Percentiles rank a stretch among this genome's conserved stretches.
Evolutionary conservation across 2,113 vertebrate species (phyloP).

Genomic region (Garra rufa): DNA sequence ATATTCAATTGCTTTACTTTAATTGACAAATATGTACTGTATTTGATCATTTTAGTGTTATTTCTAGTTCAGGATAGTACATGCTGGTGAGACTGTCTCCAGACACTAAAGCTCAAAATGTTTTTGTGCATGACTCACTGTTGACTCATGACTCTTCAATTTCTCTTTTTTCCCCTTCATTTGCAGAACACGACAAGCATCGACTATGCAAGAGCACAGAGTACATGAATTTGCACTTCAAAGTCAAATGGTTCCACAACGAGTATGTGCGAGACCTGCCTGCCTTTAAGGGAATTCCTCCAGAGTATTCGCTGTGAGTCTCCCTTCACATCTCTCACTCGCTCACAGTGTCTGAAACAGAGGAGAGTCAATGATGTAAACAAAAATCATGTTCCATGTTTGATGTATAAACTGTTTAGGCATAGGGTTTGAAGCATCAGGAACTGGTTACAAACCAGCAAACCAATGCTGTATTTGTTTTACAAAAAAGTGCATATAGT

Average conservation of each 20-base stretch:
- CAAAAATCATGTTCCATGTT: neutral
- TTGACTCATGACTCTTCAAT: constrained; percentile 12
- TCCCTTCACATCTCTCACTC: neutral
- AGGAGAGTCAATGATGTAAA: neutral
- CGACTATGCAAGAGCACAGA: constrained; percentile 98
- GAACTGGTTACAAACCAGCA: too few species aligned
- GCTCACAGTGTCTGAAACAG: neutral
- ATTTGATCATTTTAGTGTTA: neutral
- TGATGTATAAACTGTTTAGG: neutral
- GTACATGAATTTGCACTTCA: constrained; percentile 99
- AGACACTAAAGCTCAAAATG: neutral
- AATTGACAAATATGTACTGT: neutral
- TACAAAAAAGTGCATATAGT: too few species aligned
- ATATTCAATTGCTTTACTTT: too few species aligned
- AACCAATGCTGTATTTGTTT: too few species aligned
- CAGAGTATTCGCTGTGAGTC: constrained; percentile 97
- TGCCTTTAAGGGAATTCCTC: constrained; percentile 88
- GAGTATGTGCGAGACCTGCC: constrained; percentile 94
- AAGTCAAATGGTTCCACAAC: constrained; percentile 99
- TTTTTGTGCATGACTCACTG: neutral
- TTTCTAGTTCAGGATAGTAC: neutral
- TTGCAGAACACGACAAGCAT: constrained; percentile 95
- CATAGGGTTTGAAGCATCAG: too few species aligned
- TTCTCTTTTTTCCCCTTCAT: constrained; percentile 67
- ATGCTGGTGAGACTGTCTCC: neutral